Evolutionary conservation across 2,888 invertebrate genomes (phyloP).

Genomic region (Pyrgus malvae): DNA sequence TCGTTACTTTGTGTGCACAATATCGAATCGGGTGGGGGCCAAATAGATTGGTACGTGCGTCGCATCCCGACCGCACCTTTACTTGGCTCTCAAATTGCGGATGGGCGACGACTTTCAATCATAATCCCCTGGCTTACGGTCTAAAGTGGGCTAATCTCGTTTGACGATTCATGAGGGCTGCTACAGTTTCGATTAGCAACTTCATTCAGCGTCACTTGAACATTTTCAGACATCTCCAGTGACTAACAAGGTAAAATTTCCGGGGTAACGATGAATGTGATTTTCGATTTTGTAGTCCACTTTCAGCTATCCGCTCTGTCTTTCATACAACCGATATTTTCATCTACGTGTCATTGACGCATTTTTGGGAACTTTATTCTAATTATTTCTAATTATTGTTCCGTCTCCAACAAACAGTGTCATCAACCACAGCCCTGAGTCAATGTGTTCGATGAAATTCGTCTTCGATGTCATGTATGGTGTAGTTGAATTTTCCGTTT

Average conservation of each 20-base stretch:
- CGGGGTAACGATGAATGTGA: no score
- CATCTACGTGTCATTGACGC: no score
- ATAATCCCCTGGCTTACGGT: slow-evolving; percentile 23
- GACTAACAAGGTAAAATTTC: no score
- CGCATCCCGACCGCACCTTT: slow-evolving; percentile 50
- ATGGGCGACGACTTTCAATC: slow-evolving; percentile 25
- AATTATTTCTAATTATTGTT: no score
- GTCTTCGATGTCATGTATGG: slow-evolving; percentile 60
- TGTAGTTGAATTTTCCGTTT: slow-evolving; percentile 75
- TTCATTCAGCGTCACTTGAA: background rate
- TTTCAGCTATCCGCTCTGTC: no score
- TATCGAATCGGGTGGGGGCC: slow-evolving; percentile 66
- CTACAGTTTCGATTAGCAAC: slow-evolving; percentile 2
- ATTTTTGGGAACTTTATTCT: no score
- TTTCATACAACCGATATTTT: no score
- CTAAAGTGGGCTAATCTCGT: background rate
- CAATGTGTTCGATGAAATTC: slow-evolving; percentile 58
- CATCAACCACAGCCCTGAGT: no score
- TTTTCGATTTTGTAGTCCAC: no score
- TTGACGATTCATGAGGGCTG: background rate
- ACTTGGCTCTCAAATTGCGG: slow-evolving; percentile 8
- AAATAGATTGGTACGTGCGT: slow-evolving; percentile 75
- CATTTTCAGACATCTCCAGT: no score
- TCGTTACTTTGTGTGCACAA: slow-evolving; percentile 75
- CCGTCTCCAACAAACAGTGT: no score